Percentiles rank a stretch among this genome's conserved stretches.
Conservation (phyloP, 1,140 invertebrate species). For the Cotesia glomerata region DNA sequence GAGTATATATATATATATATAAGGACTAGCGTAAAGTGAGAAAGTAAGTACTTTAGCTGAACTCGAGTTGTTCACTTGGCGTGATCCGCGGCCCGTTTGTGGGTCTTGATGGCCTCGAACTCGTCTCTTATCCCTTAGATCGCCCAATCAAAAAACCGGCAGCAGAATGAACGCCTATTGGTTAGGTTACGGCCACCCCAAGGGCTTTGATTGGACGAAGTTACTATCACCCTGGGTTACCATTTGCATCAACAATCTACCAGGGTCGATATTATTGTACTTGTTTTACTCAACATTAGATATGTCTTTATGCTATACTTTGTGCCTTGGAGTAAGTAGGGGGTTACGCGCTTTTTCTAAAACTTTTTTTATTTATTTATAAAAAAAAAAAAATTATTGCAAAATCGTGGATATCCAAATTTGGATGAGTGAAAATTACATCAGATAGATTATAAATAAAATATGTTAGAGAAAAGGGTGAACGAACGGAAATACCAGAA, state of each 20-base stretch:
- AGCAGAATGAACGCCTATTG: slow-evolving; percentile 49
- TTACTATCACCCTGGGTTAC: slow-evolving; percentile 59
- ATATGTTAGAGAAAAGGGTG: slow-evolving; percentile 54
- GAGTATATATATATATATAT: not conserved
- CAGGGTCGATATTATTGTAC: slow-evolving; percentile 56
- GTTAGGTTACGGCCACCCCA: slow-evolving; percentile 55
- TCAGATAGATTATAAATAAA: too few relatives aligned
- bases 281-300: slow-evolving; percentile 16
- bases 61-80: slow-evolving; percentile 46
- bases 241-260: slow-evolving; percentile 60
- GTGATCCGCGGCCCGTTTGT: slow-evolving; percentile 52
- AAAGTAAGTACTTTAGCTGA: not conserved
- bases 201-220: slow-evolving; percentile 56
- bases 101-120: slow-evolving; percentile 53
- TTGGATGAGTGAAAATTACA: too few relatives aligned
- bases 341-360: too few relatives aligned
- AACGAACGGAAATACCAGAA: slow-evolving; percentile 51
- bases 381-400: too few relatives aligned
- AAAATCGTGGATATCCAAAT: too few relatives aligned
- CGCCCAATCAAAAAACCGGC: slow-evolving; percentile 62
- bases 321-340: too few relatives aligned
- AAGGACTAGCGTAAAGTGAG: not conserved
- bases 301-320: slow-evolving; percentile 12
- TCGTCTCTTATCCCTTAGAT: slow-evolving; percentile 60
- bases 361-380: too few relatives aligned